Conservation (phyloP, 1,140 invertebrate genomes). For the Subanguina moxae region DNA sequence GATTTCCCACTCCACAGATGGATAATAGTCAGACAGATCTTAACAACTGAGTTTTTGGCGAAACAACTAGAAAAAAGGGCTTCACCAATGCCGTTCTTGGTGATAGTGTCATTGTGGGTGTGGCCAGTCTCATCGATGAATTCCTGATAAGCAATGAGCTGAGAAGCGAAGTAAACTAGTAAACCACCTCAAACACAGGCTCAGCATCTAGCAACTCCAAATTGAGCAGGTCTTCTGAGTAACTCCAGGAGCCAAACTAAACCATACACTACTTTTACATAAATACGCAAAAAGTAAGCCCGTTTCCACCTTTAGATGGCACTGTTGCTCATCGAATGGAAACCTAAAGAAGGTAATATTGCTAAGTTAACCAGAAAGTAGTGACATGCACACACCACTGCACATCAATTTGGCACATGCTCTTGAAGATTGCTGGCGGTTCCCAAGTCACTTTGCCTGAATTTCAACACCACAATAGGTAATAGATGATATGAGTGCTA, state of each 20-base stretch:
- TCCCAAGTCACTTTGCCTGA: conserved; percentile 87
- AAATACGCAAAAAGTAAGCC: conserved; percentile 70
- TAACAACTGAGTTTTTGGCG: not conserved
- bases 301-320: conserved; percentile 71
- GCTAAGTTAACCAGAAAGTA: not conserved
- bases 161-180: too few species aligned
- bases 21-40: conserved; percentile 65
- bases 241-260: conserved; percentile 93
- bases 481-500: too few species aligned
- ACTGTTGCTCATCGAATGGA: conserved; percentile 81
- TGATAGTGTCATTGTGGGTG: conserved; percentile 38
- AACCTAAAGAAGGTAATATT: conserved; percentile 59
- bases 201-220: conserved; percentile 41
- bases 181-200: not conserved
- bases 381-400: conserved; percentile 65
- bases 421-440: conserved; percentile 95
- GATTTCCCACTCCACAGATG: conserved; percentile 69
- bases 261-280: conserved; percentile 5
- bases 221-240: conserved; percentile 66
- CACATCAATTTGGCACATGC: conserved; percentile 86
- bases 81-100: conserved; percentile 46
- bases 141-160: conserved; percentile 28
- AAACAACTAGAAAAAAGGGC: not conserved
- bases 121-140: conserved; percentile 41
- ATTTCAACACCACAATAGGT: not conserved